These are phyloP conservation scores for Rhogogaster chlorosoma DNA, from an alignment of 2,888 invertebrate genomes.

Conservation along the genomic window DNA sequence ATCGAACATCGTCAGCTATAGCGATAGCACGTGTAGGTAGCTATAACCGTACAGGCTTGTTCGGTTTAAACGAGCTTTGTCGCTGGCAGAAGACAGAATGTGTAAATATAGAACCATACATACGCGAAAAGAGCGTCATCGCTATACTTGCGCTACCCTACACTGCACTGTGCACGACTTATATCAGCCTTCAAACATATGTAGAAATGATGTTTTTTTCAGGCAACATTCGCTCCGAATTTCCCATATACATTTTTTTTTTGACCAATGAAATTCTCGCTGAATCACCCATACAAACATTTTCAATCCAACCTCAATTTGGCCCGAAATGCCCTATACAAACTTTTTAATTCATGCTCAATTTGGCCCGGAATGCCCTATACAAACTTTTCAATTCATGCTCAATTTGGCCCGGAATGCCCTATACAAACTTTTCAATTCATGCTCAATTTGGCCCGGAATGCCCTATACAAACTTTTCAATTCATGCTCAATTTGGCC, in stretches of 20 bases:
- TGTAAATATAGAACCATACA: constrained; percentile 15
- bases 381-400: not conserved
- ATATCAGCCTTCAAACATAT: not conserved
- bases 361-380: not conserved
- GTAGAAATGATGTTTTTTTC: not conserved
- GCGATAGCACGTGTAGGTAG: not conserved
- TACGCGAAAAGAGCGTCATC: constrained; percentile 17
- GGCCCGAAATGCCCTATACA: not conserved
- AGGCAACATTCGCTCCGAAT: not conserved
- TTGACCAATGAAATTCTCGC: not conserved
- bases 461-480: not conserved
- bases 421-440: not conserved
- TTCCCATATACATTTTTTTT: not conserved
- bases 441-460: not conserved
- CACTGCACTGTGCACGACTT: not conserved
- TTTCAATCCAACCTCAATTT: not conserved
- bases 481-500: not conserved
- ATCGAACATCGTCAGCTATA: not conserved
- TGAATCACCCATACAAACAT: not conserved
- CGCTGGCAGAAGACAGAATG: constrained; percentile 8
- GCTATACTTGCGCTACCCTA: not conserved
- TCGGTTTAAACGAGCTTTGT: not conserved
- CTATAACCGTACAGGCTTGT: not conserved
- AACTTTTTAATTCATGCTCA: not conserved
- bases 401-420: not conserved